These are phyloP conservation scores for Kryptolebias marmoratus DNA, from an alignment of 2,113 vertebrate species.

Conservation along the genomic window DNA sequence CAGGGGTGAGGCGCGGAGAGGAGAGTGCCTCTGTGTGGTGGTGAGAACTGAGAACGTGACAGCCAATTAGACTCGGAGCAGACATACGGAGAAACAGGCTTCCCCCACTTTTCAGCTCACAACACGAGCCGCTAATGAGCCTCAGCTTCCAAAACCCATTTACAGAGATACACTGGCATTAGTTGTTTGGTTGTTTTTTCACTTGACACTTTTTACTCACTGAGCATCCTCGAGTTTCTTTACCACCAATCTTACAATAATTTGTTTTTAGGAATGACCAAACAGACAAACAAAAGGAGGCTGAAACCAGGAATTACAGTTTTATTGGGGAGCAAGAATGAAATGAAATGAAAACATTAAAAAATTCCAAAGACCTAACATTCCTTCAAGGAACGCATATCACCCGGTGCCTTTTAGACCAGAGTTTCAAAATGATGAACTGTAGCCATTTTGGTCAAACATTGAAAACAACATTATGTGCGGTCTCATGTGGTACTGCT, in stretches of 20 bases:
- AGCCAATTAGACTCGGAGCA: constrained; percentile 61
- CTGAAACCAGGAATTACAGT: constrained; percentile 1
- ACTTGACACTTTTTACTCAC: constrained; percentile 12
- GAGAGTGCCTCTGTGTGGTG: constrained; percentile 13
- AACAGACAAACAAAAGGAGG: constrained; percentile 9
- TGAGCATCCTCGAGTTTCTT: constrained; percentile 8
- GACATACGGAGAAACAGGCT: constrained; percentile 26
- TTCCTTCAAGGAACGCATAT: too few relatives aligned
- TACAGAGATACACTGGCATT: background rate
- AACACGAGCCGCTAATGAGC: constrained; percentile 39
- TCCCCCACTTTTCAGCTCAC: constrained; percentile 12
- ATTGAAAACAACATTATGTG: too few relatives aligned
- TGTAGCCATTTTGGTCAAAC: too few relatives aligned
- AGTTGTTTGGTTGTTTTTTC: constrained; percentile 1
- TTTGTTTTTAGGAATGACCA: too few relatives aligned
- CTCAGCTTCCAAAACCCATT: constrained; percentile 27
- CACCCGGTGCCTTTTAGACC: too few relatives aligned
- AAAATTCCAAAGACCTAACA: too few relatives aligned
- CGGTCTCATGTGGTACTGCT: too few relatives aligned
- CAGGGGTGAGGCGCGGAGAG: constrained; percentile 36
- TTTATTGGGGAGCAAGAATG: background rate
- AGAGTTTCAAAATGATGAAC: too few relatives aligned
- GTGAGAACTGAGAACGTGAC: constrained; percentile 45
- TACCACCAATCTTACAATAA: too few relatives aligned
- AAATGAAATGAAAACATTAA: too few relatives aligned